phyloP scores from a whole-genome alignment of 2,888 invertebrate species.

The Drosophila eohydei region DNA sequence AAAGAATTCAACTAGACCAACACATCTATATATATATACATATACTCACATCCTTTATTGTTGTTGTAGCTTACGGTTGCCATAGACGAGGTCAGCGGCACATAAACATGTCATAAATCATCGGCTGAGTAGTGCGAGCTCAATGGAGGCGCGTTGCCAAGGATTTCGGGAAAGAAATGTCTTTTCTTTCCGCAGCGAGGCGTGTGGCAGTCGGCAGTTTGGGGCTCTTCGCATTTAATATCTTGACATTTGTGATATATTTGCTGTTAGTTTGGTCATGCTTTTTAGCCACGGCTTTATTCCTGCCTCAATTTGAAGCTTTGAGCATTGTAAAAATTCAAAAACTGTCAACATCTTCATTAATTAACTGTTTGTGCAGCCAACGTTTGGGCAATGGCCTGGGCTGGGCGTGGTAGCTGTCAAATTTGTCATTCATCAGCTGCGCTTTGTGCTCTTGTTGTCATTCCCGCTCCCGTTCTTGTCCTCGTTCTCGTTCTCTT shows the following conservation, averaged over 20 bases:
- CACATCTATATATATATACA: conserved; percentile 6
- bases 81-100: conserved; percentile 75
- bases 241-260: conserved; percentile 51
- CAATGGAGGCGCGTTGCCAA: conserved; percentile 60
- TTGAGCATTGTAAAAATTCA: conserved; percentile 51
- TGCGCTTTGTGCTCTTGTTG: conserved; percentile 29
- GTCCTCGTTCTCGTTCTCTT: conserved; percentile 3
- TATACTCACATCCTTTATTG: conserved; percentile 8
- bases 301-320: conserved; percentile 39
- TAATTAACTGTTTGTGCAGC: conserved; percentile 59
- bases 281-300: conserved; percentile 40
- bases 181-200: conserved; percentile 31
- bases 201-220: neutral
- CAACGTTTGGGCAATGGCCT: conserved; percentile 56
- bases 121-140: conserved; percentile 53
- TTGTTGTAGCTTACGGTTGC: conserved; percentile 31
- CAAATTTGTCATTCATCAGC: conserved; percentile 78
- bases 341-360: conserved; percentile 74
- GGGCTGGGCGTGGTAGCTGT: conserved; percentile 46
- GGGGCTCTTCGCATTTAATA: conserved; percentile 37
- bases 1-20: conserved; percentile 22
- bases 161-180: conserved; percentile 33
- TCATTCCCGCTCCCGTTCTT: neutral
- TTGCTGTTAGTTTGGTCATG: conserved; percentile 31
- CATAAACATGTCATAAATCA: conserved; percentile 79